Evolutionary conservation across 2,888 invertebrate species (phyloP).

Genomic region (Exocentrus adspersus): DNA sequence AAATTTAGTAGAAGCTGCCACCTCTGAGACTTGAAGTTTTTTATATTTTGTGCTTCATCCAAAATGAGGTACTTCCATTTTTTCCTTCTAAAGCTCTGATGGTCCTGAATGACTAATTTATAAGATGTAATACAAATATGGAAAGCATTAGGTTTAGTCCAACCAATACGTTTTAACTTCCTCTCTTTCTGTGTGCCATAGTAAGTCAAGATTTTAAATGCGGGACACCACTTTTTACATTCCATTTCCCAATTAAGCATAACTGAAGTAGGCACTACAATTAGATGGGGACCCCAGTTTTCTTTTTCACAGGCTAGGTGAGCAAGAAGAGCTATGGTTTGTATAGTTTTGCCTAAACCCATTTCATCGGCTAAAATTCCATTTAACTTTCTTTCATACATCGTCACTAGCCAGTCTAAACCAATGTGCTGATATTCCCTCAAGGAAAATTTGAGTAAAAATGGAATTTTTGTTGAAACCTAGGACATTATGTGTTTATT

Average conservation of each 20-base stretch:
- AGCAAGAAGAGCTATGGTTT: slow-evolving; percentile 93
- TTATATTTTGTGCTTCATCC: slow-evolving; percentile 99
- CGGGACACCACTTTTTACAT: slow-evolving; percentile 99
- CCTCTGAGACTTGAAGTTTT: slow-evolving; percentile 98
- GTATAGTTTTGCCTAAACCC: slow-evolving; percentile 97
- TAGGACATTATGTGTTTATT: slow-evolving; percentile 12
- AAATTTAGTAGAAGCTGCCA: slow-evolving; percentile 98
- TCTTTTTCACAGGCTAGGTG: slow-evolving; percentile 91
- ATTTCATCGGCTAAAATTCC: slow-evolving; percentile 97
- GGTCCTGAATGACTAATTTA: slow-evolving; percentile 98
- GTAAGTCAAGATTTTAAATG: slow-evolving; percentile 98
- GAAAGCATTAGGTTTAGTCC: slow-evolving; percentile 99
- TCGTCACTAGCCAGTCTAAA: slow-evolving; percentile 95
- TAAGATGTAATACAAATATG: slow-evolving; percentile 98
- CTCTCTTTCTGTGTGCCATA: slow-evolving; percentile 97
- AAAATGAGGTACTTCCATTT: slow-evolving; percentile 98
- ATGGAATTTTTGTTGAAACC: slow-evolving; percentile 94
- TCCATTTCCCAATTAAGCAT: slow-evolving; percentile 99
- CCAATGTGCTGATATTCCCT: slow-evolving; percentile 98
- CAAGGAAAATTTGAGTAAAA: slow-evolving; percentile 87
- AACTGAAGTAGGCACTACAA: slow-evolving; percentile 98
- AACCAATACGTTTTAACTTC: slow-evolving; percentile 86
- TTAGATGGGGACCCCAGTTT: slow-evolving; percentile 99
- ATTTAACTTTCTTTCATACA: slow-evolving; percentile 94
- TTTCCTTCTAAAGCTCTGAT: slow-evolving; percentile 95